These are phyloP conservation scores for Gephyroberyx darwinii DNA, from an alignment of 2,797 vertebrate genomes.

Conservation along the genomic window DNA sequence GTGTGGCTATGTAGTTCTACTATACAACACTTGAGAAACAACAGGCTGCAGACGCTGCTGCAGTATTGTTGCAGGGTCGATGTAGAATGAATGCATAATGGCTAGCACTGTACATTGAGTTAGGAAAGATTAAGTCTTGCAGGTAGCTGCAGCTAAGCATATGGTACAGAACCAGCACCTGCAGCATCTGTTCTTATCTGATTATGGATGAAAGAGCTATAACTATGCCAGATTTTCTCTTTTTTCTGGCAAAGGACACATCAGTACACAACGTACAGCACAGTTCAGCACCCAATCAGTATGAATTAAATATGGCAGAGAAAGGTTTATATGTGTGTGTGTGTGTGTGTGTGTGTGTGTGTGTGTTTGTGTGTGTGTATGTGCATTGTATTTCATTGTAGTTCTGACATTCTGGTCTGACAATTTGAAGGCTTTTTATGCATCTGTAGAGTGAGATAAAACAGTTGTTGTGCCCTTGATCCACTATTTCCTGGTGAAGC, in stretches of 20 bases:
- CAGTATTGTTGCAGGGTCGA: background rate
- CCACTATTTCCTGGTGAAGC: constrained; percentile 8
- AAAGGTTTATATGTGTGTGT: background rate
- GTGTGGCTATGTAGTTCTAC: background rate
- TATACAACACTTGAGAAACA: background rate
- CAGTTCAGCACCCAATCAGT: constrained; percentile 33
- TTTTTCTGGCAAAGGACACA: constrained; percentile 25
- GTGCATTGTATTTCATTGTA: constrained; percentile 38
- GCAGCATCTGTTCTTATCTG: constrained; percentile 42
- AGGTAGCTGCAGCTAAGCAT: constrained; percentile 17
- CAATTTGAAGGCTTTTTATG: constrained; percentile 27
- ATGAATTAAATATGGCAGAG: constrained; percentile 29
- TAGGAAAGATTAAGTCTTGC: constrained; percentile 22
- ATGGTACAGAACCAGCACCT: constrained; percentile 18
- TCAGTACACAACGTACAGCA: constrained; percentile 39
- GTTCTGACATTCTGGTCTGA: constrained; percentile 46
- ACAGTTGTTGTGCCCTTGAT: constrained; percentile 19
- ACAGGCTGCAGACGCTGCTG: background rate
- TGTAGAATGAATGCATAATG: background rate
- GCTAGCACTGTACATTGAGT: background rate
- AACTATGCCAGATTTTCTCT: constrained; percentile 38
- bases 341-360: background rate
- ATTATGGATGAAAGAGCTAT: constrained; percentile 39
- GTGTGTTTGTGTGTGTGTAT: background rate
- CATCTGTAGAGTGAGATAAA: constrained; percentile 9